Percentiles rank a stretch among this genome's conserved stretches.
Conservation (phyloP, 1,140 invertebrate species). For the Belonocnema kinseyi region DNA sequence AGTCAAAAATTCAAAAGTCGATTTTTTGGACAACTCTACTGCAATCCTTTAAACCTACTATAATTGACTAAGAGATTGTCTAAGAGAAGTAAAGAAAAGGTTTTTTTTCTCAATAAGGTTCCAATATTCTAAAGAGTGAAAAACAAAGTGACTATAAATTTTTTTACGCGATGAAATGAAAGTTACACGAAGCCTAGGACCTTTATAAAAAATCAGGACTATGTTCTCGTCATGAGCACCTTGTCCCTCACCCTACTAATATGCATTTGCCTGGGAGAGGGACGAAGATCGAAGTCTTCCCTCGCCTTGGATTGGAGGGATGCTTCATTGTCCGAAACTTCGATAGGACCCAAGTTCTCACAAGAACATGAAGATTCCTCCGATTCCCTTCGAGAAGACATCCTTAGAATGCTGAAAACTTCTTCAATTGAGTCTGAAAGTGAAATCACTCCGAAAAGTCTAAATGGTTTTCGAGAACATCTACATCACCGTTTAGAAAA, state of each 20-base stretch:
- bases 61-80: too few species aligned
- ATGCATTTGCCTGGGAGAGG: conserved; percentile 52
- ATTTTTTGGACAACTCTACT: too few species aligned
- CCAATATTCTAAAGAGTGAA: not conserved
- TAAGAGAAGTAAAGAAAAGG: too few species aligned
- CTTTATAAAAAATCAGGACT: not conserved
- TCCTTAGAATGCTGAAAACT: conserved; percentile 25
- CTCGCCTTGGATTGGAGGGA: conserved; percentile 39
- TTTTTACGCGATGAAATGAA: not conserved
- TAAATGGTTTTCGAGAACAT: conserved; percentile 34
- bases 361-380: conserved; percentile 35
- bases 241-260: conserved; percentile 53
- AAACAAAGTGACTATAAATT: not conserved
- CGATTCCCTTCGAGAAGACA: conserved; percentile 35
- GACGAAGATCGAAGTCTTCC: conserved; percentile 42
- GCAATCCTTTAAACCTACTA: too few species aligned
- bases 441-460: conserved; percentile 38
- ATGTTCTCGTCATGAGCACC: conserved; percentile 66
- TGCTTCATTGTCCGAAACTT: conserved; percentile 31
- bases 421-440: conserved; percentile 35
- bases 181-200: not conserved
- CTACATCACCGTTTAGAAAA: conserved; percentile 51
- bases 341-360: conserved; percentile 34
- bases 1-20: too few species aligned
- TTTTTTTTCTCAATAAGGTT: not conserved